Evolutionary conservation across 2,888 invertebrate species (phyloP).

Genomic region (Nomada goodeniana): DNA sequence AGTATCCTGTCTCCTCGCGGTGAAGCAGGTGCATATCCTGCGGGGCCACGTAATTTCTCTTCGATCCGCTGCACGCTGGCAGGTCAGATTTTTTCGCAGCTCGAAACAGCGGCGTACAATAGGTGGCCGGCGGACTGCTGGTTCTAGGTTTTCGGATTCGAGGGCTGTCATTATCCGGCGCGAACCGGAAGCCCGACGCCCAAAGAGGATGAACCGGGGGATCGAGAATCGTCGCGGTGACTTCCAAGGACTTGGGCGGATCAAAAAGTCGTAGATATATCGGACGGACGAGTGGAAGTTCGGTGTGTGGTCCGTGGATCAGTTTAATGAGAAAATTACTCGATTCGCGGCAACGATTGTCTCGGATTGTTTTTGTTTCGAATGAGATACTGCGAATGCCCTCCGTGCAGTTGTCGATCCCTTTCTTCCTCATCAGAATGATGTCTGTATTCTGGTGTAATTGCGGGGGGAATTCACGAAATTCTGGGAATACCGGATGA

Average conservation of each 20-base stretch:
- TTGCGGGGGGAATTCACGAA: background rate
- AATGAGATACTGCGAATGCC: background rate
- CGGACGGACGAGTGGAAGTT: conserved; percentile 37
- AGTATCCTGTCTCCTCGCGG: conserved; percentile 57
- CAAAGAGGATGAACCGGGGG: conserved; percentile 35
- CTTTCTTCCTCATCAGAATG: background rate
- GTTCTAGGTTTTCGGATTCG: conserved; percentile 60
- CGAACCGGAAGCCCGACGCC: conserved; percentile 69
- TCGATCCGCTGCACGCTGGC: conserved; percentile 69
- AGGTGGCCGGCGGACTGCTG: conserved; percentile 42
- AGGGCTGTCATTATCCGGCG: conserved; percentile 69
- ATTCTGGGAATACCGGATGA: conserved; percentile 3
- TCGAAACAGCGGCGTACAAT: conserved; percentile 61
- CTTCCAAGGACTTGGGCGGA: conserved; percentile 55
- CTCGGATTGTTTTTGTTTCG: background rate
- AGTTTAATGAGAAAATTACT: conserved; percentile 55
- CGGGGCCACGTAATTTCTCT: conserved; percentile 63
- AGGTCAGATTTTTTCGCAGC: conserved; percentile 72
- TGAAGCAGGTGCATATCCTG: conserved; percentile 71
- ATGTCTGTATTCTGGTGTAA: conserved; percentile 22
- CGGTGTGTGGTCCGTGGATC: conserved; percentile 46
- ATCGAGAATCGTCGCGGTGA: conserved; percentile 57
- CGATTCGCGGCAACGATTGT: conserved; percentile 33
- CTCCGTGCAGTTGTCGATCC: background rate
- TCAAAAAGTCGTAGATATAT: conserved; percentile 44